Percentiles rank a stretch among this genome's conserved stretches.
phyloP scores from a whole-genome alignment of 2,797 vertebrate genomes.

The Schizopygopsis malacanthus region DNA sequence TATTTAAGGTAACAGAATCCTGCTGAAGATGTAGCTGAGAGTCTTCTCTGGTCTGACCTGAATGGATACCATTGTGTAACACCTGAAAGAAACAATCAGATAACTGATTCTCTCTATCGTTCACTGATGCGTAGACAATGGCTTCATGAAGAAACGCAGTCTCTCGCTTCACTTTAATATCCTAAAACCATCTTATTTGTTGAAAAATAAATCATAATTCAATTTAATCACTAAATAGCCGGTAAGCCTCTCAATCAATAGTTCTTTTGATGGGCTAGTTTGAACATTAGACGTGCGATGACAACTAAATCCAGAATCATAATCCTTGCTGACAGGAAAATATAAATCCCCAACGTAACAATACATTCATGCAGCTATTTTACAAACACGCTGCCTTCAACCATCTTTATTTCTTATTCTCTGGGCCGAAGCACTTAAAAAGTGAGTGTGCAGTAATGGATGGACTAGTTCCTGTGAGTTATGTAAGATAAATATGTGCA shows the following conservation, averaged over 20 bases:
- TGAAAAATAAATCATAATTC: conserved; percentile 58
- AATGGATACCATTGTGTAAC: conserved; percentile 60
- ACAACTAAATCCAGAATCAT: conserved; percentile 59
- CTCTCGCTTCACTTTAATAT: conserved; percentile 45
- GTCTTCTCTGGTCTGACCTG: conserved; percentile 52
- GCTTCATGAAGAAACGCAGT: conserved; percentile 22
- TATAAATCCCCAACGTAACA: conserved; percentile 34
- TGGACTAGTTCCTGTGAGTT: conserved; percentile 67
- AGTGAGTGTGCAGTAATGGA: conserved; percentile 63
- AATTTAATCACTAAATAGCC: conserved; percentile 55
- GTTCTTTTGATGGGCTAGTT: conserved; percentile 53
- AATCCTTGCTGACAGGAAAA: conserved; percentile 58
- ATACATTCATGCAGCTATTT: conserved; percentile 46
- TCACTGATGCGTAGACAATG: conserved; percentile 36
- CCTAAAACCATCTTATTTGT: conserved; percentile 56
- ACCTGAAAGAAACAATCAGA: conserved; percentile 54
- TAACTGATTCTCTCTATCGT: conserved; percentile 39
- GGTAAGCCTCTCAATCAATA: conserved; percentile 58
- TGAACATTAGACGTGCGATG: conserved; percentile 60
- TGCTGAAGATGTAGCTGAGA: conserved; percentile 42
- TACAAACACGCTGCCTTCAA: conserved; percentile 31
- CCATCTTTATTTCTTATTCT: conserved; percentile 47
- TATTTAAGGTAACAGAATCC: conserved; percentile 56
- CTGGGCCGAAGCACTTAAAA: conserved; percentile 52
- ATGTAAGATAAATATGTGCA: conserved; percentile 66